These are phyloP conservation scores for Coelopa pilipes DNA, from an alignment of 2,888 invertebrate genomes.

Conservation along the genomic window DNA sequence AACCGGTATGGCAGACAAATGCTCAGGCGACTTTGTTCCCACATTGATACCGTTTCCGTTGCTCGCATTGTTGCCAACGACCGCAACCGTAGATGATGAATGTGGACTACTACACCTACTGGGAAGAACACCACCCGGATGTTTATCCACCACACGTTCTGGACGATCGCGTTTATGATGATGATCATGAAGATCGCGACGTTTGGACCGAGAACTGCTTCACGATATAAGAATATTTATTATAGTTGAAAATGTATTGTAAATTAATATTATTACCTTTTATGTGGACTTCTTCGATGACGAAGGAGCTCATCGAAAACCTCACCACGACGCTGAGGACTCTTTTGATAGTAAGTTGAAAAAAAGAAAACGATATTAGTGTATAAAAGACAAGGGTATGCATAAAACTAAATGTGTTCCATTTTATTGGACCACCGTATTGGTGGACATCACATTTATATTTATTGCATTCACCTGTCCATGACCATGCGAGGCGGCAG, in stretches of 20 bases:
- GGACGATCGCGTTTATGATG: constrained; percentile 61
- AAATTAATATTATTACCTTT: constrained; percentile 53
- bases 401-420: neutral
- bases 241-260: neutral
- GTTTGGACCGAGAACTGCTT: constrained; percentile 59
- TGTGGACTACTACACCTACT: constrained; percentile 58
- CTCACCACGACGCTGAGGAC: constrained; percentile 63
- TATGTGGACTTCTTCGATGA: constrained; percentile 65
- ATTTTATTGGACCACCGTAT: too few species aligned
- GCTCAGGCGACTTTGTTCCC: constrained; percentile 56
- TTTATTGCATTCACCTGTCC: constrained; percentile 54
- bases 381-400: neutral
- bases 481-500: constrained; percentile 53
- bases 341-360: constrained; percentile 50
- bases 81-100: constrained; percentile 41
- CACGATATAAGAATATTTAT: neutral
- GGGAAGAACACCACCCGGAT: constrained; percentile 42
- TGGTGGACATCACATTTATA: neutral
- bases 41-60: constrained; percentile 38
- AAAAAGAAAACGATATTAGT: neutral
- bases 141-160: constrained; percentile 52
- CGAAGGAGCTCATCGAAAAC: constrained; percentile 63
- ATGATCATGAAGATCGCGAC: constrained; percentile 60
- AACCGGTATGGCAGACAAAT: constrained; percentile 41
- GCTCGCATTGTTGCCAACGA: constrained; percentile 23